Percentiles rank a stretch among this genome's conserved stretches.
Conservation (phyloP, 2,113 vertebrate genomes). For the Rhombomys opimus region DNA sequence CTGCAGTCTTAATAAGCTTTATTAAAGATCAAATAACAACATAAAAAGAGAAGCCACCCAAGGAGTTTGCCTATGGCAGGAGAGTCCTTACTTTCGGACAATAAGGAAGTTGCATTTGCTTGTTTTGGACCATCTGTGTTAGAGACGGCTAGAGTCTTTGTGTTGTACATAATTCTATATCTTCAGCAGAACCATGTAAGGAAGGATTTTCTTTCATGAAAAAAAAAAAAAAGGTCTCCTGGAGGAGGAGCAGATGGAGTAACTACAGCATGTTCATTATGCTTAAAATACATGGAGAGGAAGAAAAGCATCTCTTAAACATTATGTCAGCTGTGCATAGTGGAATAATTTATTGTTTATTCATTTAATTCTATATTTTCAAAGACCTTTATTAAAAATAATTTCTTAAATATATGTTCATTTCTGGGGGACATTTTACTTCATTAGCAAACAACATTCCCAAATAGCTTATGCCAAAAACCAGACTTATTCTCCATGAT, state of each 20-base stretch:
- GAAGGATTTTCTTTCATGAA: constrained; percentile 64
- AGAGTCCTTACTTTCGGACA: constrained; percentile 54
- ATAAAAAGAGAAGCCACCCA: constrained; percentile 20
- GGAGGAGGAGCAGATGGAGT: neutral
- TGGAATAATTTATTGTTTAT: neutral
- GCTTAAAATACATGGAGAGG: neutral
- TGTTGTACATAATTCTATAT: constrained; percentile 73
- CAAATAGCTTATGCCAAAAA: neutral
- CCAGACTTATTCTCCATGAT: neutral
- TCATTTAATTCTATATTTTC: constrained; percentile 9
- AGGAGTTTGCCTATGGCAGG: constrained; percentile 66
- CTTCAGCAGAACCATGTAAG: constrained; percentile 67
- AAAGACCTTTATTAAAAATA: neutral
- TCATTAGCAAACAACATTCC: neutral
- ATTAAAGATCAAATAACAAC: constrained; percentile 81
- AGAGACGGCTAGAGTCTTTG: constrained; percentile 44
- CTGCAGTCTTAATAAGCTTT: constrained; percentile 41
- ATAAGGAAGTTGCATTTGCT: constrained; percentile 37
- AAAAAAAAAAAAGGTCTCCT: neutral
- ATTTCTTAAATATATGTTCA: neutral
- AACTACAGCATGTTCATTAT: neutral
- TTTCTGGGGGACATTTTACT: constrained; percentile 20
- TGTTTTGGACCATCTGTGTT: constrained; percentile 63
- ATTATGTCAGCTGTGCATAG: neutral
- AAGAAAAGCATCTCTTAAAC: constrained; percentile 22